phyloP scores from a whole-genome alignment of 2,797 vertebrate species.

The Heliangelus exortis region DNA sequence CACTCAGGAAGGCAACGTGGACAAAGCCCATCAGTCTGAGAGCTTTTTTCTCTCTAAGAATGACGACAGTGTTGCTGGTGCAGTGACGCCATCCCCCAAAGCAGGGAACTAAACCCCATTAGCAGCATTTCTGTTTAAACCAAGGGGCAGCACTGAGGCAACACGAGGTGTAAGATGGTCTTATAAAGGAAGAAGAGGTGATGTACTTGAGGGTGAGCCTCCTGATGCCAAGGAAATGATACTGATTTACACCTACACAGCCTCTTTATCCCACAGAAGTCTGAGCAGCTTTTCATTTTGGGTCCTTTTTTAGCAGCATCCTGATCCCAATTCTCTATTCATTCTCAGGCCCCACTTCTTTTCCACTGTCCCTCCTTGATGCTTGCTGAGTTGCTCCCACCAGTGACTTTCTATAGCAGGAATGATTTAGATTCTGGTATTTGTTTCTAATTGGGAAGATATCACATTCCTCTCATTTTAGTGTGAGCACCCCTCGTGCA shows the following conservation, averaged over 20 bases:
- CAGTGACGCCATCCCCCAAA: neutral
- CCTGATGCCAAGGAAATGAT: neutral
- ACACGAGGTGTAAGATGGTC: neutral
- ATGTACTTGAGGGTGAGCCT: neutral
- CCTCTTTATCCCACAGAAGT: neutral
- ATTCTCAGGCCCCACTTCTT: neutral
- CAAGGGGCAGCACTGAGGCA: neutral
- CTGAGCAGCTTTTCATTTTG: neutral
- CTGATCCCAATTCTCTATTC: neutral
- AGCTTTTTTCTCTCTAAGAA: neutral
- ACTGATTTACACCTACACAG: neutral
- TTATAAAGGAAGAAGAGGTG: neutral
- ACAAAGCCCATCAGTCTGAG: neutral
- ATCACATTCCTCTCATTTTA: accelerated
- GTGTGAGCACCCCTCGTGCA: neutral
- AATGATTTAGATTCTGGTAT: neutral
- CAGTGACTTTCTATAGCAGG: neutral
- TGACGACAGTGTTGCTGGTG: neutral
- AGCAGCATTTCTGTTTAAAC: neutral
- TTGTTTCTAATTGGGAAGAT: neutral
- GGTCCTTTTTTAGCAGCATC: neutral
- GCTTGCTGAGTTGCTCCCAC: neutral
- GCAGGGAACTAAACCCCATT: neutral
- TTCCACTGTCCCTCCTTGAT: neutral
- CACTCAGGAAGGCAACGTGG: neutral